Evolutionary conservation across 2,888 invertebrate genomes (phyloP).

Genomic region (Cryptus armator): DNA sequence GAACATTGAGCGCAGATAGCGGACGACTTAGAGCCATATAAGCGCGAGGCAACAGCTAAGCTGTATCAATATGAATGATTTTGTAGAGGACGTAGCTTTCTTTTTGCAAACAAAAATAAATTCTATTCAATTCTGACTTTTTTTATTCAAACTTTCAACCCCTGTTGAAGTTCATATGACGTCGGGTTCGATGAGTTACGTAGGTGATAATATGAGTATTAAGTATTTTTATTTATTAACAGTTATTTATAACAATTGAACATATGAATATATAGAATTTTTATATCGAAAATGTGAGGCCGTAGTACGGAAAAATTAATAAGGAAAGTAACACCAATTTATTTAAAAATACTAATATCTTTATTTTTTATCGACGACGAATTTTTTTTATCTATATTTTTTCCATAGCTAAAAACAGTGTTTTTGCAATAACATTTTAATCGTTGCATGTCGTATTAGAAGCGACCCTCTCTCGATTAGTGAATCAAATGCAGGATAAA

Average conservation of each 20-base stretch:
- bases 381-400: too few relatives aligned
- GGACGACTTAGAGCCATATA: constrained; percentile 52
- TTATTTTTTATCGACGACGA: too few relatives aligned
- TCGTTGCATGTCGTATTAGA: not conserved
- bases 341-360: too few relatives aligned
- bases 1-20: constrained; percentile 40
- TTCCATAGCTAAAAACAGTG: not conserved
- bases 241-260: too few relatives aligned
- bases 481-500: not conserved
- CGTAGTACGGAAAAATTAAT: too few relatives aligned
- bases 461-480: not conserved
- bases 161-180: not conserved
- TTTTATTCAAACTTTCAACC: not conserved
- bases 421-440: not conserved
- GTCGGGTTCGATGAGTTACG: not conserved
- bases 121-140: not conserved
- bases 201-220: not conserved
- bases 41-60: constrained; percentile 11
- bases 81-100: not conserved
- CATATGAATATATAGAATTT: too few relatives aligned
- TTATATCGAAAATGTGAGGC: too few relatives aligned
- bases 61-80: constrained; percentile 43
- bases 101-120: not conserved
- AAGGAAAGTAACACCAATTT: too few relatives aligned
- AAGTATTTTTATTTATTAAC: too few relatives aligned